These are phyloP conservation scores for Glomeris maerens DNA, from an alignment of 1,140 invertebrate species.

Conservation along the genomic window DNA sequence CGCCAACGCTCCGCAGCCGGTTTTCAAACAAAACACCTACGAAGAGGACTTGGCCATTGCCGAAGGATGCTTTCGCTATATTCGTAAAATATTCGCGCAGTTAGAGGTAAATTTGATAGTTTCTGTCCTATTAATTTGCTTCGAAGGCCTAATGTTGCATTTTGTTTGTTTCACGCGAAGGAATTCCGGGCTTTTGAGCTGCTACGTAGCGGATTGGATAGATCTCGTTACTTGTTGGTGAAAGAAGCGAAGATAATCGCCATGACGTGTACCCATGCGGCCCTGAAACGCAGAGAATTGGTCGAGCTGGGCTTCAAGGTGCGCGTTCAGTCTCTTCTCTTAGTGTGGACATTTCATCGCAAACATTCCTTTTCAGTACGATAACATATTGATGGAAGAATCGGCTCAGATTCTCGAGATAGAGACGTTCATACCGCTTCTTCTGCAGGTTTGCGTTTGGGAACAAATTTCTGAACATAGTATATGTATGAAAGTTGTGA, in stretches of 20 bases:
- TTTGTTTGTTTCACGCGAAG: slow-evolving; percentile 18
- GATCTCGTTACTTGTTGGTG: slow-evolving; percentile 89
- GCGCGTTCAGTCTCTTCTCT: slow-evolving; percentile 13
- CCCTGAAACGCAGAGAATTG: slow-evolving; percentile 87
- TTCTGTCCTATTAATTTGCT: slow-evolving; percentile 1
- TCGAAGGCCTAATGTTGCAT: not conserved
- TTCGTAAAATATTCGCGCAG: slow-evolving; percentile 90
- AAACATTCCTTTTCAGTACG: slow-evolving; percentile 49
- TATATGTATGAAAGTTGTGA: no score
- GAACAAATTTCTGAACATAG: no score
- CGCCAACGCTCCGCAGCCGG: slow-evolving; percentile 75
- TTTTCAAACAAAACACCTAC: slow-evolving; percentile 66
- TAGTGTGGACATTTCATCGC: not conserved
- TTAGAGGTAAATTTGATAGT: slow-evolving; percentile 45
- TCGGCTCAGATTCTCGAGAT: slow-evolving; percentile 98
- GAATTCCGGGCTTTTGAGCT: slow-evolving; percentile 95
- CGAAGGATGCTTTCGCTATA: slow-evolving; percentile 85
- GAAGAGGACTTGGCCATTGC: slow-evolving; percentile 84
- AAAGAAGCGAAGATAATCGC: slow-evolving; percentile 99
- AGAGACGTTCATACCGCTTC: slow-evolving; percentile 95
- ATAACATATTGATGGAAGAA: slow-evolving; percentile 99
- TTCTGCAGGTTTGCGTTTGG: slow-evolving; percentile 52
- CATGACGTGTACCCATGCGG: slow-evolving; percentile 99
- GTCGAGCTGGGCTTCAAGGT: slow-evolving; percentile 66
- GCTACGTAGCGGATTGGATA: slow-evolving; percentile 80